Base-by-base conservation (phyloP, 2,888 invertebrate genomes). In the Formica aserva region DNA sequence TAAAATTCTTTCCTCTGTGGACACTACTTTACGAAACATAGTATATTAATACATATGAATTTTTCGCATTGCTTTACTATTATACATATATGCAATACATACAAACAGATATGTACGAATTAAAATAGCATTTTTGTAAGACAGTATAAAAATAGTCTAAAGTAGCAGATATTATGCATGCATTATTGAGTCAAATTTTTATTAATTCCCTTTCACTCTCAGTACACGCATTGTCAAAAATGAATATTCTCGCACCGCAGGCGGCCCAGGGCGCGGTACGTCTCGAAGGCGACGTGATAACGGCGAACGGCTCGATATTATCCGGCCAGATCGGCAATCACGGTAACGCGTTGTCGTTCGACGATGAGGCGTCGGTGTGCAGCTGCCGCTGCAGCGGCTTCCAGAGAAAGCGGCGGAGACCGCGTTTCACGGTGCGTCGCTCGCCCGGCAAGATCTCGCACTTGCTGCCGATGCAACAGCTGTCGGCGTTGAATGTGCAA, bases 251-350 rank as follows among this genome's bases (percentile, higher is more conserved):
- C 32, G 87, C 86, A 78, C 85, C 94, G 74, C 96, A 98, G 97
- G 99, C 99, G 85, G 97, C 99, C 88, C 98, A 98, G 94, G 98
- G 98, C 72, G 98, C 99, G 82, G 99, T 99, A 32, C 96, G 98
- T 85, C 95, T 99, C 86, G 99, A 99, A 94, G 99, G 99, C 86
- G 99, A 99, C 96, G 98, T 99, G 92, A 99, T 99, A 95, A 98
- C 98, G 85, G 98, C 98, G 65, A 98, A 98, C 93, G 98, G 98
- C 84, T 98, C 97, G 90, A 98, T 98, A 92, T 95, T 98, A 91
- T 97, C 98, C 90, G 98, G 98, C 80, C 95, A 95, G 84, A 92
- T 95, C 76, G 94, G 95, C 69, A 95, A 94, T 88, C 95, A 95
- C 88, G 95, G 95, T 78, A 95, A 95, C 86, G 94, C 94, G 88